phyloP scores from a whole-genome alignment of 2,113 vertebrate genomes.

The Thalassoma bifasciatum region DNA sequence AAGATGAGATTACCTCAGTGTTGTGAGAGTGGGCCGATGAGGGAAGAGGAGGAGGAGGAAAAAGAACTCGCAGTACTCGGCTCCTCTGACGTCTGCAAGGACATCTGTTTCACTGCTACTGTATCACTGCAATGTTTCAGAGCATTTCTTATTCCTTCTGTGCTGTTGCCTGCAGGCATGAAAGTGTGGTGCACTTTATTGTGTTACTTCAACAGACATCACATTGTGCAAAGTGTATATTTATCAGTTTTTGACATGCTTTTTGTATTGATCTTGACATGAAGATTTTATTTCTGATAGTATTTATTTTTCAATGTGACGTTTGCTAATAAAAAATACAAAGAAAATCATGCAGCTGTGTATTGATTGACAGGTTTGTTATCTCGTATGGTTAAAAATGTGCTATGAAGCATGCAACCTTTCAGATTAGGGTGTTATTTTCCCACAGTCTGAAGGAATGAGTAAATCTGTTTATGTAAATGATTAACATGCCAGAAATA shows the following conservation, averaged over 20 bases:
- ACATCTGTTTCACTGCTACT: conserved; percentile 32
- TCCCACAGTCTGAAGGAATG: background rate
- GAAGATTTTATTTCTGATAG: conserved; percentile 17
- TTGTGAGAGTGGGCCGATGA: conserved; percentile 58
- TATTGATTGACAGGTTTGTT: background rate
- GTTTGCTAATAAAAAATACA: conserved; percentile 62
- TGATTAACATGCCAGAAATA: background rate
- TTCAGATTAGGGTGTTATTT: background rate
- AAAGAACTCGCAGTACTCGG: conserved; percentile 6
- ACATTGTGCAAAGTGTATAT: conserved; percentile 38
- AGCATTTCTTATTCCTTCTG: conserved; percentile 17
- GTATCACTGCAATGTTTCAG: conserved; percentile 4
- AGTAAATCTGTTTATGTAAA: conserved; percentile 6
- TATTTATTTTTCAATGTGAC: conserved; percentile 52
- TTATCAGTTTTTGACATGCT: conserved; percentile 42
- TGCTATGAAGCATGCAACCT: background rate
- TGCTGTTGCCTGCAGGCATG: conserved; percentile 15
- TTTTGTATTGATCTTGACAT: conserved; percentile 45
- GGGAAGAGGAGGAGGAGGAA: conserved; percentile 21
- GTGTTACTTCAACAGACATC: conserved; percentile 22
- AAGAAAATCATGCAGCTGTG: background rate
- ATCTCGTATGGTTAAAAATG: background rate
- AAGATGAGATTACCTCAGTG: conserved; percentile 80
- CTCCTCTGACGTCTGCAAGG: conserved; percentile 35
- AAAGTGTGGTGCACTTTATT: conserved; percentile 32